Percentiles rank a stretch among this genome's conserved stretches.
Conservation (phyloP, 2,113 vertebrate species). For the Lepisosteus oculatus region DNA sequence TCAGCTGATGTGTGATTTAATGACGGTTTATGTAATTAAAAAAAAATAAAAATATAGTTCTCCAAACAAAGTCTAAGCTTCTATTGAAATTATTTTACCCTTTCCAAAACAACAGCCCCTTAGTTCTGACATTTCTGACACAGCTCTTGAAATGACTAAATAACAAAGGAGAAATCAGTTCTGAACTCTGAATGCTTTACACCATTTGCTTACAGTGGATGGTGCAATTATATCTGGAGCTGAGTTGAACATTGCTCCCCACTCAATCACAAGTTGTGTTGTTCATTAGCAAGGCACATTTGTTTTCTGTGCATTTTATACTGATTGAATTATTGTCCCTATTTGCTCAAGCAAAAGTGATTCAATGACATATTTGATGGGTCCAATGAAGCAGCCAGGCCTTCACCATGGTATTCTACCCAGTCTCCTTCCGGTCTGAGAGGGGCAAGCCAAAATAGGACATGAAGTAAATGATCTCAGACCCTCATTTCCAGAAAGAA, state of each 20-base stretch:
- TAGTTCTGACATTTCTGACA: too few species aligned
- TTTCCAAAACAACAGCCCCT: too few species aligned
- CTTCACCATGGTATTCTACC: slow-evolving; percentile 16
- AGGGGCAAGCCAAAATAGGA: slow-evolving; percentile 1
- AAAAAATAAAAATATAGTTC: too few species aligned
- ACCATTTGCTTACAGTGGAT: neutral
- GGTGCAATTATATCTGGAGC: slow-evolving; percentile 1
- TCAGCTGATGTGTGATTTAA: too few species aligned
- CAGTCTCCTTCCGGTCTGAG: slow-evolving; percentile 20
- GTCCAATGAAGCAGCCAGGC: slow-evolving; percentile 19
- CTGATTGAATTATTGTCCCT: slow-evolving; percentile 27
- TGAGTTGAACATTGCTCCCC: slow-evolving; percentile 13
- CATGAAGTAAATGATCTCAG: slow-evolving; percentile 22
- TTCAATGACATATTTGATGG: slow-evolving; percentile 30
- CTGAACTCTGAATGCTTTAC: neutral
- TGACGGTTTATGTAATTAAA: too few species aligned
- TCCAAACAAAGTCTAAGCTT: too few species aligned
- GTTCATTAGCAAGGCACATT: slow-evolving; percentile 15
- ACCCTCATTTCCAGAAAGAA: neutral
- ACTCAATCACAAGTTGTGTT: slow-evolving; percentile 16
- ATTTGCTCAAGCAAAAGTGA: slow-evolving; percentile 24
- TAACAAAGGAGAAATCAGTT: too few species aligned
- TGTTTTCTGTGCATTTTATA: slow-evolving; percentile 25
- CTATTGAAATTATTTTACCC: too few species aligned
- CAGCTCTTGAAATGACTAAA: too few species aligned